Base-by-base conservation (phyloP, 2,113 vertebrate species). In the Onychorhynchus coronatus region DNA sequence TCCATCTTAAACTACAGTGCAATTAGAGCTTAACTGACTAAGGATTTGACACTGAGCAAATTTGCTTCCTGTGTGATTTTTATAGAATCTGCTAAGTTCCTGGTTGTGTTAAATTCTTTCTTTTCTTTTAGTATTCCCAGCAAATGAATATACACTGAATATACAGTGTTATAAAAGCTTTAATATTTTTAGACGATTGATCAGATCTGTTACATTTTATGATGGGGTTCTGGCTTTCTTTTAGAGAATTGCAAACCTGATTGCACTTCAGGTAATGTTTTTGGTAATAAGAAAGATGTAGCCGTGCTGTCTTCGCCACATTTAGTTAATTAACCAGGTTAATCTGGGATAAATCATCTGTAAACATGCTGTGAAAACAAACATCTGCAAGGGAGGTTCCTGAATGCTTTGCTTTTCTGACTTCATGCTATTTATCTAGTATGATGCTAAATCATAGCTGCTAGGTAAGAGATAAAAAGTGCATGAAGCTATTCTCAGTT, bases 1-100 rank as follows among this genome's bases (percentile, higher is more conserved):
- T 95, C 86, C 84, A 89, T 93, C 92, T 89, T 91, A 87, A 92
- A 87, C 91, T 85, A 58, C 77, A 89, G 66, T 47, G 58, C 80
- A 96, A 94, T 94, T 96, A 96, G 37, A 94, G 52, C 49, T 92
- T 79, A 84, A 96, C 82, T 91, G 90, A 63, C 62, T 94, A 52
- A 97, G 73, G 91, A 81, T 87, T 76, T 91, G 93, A 95, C 66
- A 72, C n/a, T 35, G 88, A 61, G 50, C 33, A 85, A 76, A 87
- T 87, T 91, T 93, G 92, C n/a, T 95, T 93, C 76, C 46, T 92
- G 44, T 81, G 56, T 71, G 76, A 88, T 86, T 93, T 95, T 92
- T 88, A 94, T 63, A 82, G 73, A 85, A 73, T 89, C 82, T 72
- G 27, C n/a, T 87, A 65, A 78, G 74, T 91, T 91, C 52, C 53